These are phyloP conservation scores for Columbina picui DNA, from an alignment of 2,113 vertebrate species.

Conservation along the genomic window DNA sequence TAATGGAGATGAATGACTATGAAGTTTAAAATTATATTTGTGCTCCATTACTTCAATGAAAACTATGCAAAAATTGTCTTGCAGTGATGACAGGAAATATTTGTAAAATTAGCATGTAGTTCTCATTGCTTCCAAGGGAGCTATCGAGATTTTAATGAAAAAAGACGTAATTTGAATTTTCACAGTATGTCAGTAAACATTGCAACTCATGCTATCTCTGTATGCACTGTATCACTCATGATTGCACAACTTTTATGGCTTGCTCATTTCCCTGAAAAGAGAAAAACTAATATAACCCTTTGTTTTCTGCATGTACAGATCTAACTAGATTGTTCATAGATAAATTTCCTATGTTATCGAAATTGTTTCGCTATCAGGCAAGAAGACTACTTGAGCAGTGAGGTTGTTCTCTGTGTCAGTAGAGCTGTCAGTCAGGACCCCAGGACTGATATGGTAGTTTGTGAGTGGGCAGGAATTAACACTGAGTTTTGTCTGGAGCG, in stretches of 20 bases:
- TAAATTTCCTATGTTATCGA: not conserved
- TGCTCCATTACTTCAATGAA: slow-evolving; percentile 13
- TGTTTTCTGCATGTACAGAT: not conserved
- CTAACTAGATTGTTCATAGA: not conserved
- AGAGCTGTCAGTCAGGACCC: too few relatives aligned
- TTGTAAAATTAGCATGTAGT: not conserved
- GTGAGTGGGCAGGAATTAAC: not conserved
- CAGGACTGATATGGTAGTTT: accelerated
- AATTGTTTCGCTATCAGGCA: not conserved
- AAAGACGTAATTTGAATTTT: not conserved
- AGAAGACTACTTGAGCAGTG: not conserved
- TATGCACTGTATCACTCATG: not conserved
- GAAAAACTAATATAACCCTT: not conserved
- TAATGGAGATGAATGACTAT: not conserved
- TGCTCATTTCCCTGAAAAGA: not conserved
- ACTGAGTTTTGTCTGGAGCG: accelerated
- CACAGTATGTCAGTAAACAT: not conserved
- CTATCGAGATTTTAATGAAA: not conserved
- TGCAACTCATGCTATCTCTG: not conserved
- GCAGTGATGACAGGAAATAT: not conserved
- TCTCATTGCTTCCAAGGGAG: not conserved
- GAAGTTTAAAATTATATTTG: slow-evolving; percentile 26
- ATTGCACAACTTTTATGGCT: not conserved
- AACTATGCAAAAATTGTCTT: not conserved
- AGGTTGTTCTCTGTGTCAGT: not conserved